These are phyloP conservation scores for Manis javanica DNA, from an alignment of 2,797 vertebrate species.

Conservation along the genomic window DNA sequence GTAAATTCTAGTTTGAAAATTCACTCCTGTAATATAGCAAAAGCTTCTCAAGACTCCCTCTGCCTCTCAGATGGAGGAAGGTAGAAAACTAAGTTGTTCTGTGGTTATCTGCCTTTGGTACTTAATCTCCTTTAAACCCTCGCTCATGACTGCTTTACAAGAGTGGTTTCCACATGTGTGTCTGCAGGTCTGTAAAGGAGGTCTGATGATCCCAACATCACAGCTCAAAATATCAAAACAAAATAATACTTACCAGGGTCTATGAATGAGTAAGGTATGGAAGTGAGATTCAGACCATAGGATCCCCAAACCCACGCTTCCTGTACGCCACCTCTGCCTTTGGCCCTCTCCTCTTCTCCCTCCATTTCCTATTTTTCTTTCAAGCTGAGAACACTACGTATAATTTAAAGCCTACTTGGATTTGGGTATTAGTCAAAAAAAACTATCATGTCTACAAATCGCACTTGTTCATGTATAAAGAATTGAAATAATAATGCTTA, in stretches of 20 bases:
- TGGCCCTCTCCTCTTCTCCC: background rate
- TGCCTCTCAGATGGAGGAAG: background rate
- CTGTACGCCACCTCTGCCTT: background rate
- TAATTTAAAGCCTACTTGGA: background rate
- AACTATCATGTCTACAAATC: background rate
- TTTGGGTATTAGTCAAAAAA: background rate
- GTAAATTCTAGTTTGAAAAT: constrained; percentile 31
- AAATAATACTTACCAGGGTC: background rate
- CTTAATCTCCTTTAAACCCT: background rate
- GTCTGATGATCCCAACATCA: background rate
- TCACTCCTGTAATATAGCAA: background rate
- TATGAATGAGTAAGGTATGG: background rate
- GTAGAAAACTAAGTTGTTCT: background rate
- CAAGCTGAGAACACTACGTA: background rate
- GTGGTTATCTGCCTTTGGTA: background rate
- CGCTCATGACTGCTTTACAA: background rate
- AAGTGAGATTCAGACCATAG: background rate
- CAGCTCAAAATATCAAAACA: background rate
- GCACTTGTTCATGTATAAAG: background rate
- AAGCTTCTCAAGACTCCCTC: background rate
- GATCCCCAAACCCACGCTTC: background rate
- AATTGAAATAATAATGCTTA: background rate
- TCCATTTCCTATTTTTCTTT: background rate
- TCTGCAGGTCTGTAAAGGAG: background rate
- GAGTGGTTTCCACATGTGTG: background rate